Conservation (phyloP, 92 coral and sea anemone genomes). For the Zoanthus sansibaricus region DNA sequence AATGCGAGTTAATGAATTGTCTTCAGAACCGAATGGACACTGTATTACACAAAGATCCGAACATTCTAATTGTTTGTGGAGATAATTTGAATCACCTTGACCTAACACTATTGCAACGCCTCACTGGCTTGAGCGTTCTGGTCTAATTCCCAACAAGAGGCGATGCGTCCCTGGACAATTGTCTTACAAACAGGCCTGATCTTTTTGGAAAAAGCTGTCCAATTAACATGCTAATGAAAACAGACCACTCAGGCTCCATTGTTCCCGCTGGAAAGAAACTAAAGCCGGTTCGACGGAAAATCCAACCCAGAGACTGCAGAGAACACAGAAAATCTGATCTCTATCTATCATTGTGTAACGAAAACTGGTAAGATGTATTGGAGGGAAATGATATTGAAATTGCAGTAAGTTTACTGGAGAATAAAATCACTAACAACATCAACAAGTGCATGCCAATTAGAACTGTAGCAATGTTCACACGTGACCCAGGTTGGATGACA, state of each 20-base stretch:
- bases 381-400: constrained; percentile 15
- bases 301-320: not conserved
- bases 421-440: not conserved
- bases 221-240: constrained; percentile 42
- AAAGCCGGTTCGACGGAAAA: not conserved
- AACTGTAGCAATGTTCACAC: constrained; percentile 58
- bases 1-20: constrained; percentile 28
- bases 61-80: too few relatives aligned
- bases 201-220: constrained; percentile 52
- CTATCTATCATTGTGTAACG: not conserved
- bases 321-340: not conserved
- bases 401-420: constrained; percentile 45
- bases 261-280: constrained; percentile 46
- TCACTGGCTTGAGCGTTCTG: constrained; percentile 45
- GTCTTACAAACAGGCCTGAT: constrained; percentile 53
- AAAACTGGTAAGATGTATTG: not conserved
- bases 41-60: constrained; percentile 19
- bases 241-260: constrained; percentile 37
- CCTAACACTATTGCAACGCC: constrained; percentile 11
- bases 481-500: constrained; percentile 68
- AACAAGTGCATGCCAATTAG: constrained; percentile 61
- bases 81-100: constrained; percentile 38
- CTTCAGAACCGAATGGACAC: constrained; percentile 30
- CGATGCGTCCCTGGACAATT: constrained; percentile 43
- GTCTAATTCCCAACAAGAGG: constrained; percentile 56